Evolutionary conservation across 2,888 invertebrate genomes (phyloP).

Genomic region (Chymomyza caudatula): DNA sequence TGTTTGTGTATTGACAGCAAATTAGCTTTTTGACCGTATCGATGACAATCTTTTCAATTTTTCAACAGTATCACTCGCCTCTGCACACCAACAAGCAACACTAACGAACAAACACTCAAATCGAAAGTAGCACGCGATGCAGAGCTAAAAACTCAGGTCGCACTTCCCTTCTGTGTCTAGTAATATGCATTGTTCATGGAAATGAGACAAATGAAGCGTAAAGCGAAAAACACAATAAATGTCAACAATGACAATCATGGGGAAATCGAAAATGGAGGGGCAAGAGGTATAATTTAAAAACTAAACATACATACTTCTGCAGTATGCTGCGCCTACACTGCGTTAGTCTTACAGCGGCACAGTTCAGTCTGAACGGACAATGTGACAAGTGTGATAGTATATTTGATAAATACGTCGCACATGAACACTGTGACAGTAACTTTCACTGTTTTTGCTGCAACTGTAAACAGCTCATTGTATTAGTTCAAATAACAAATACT

Average conservation of each 20-base stretch:
- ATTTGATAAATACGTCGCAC: too few species aligned
- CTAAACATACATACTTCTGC: neutral
- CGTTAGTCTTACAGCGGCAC: too few species aligned
- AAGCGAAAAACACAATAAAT: neutral
- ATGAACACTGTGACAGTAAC: too few species aligned
- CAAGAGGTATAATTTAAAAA: neutral
- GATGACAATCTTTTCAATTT: constrained; percentile 3
- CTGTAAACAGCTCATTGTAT: too few species aligned
- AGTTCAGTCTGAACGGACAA: too few species aligned
- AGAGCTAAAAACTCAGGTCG: neutral
- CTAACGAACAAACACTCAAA: neutral
- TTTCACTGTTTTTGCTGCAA: too few species aligned
- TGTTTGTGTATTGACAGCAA: neutral
- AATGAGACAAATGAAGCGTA: neutral
- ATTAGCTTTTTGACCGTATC: neutral
- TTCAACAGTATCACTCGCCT: neutral
- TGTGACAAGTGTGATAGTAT: too few species aligned
- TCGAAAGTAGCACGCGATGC: constrained; percentile 19
- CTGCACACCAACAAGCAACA: neutral
- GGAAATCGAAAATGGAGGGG: neutral
- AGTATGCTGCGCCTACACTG: too few species aligned
- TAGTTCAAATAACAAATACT: too few species aligned
- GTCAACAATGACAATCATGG: neutral
- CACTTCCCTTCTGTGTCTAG: neutral
- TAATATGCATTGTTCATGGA: neutral